A percentile compares a stretch with the other conserved stretches of the same genome.
Evolutionary conservation across 1,140 invertebrate species (phyloP).

Genomic region (Teleopsis dalmanni): DNA sequence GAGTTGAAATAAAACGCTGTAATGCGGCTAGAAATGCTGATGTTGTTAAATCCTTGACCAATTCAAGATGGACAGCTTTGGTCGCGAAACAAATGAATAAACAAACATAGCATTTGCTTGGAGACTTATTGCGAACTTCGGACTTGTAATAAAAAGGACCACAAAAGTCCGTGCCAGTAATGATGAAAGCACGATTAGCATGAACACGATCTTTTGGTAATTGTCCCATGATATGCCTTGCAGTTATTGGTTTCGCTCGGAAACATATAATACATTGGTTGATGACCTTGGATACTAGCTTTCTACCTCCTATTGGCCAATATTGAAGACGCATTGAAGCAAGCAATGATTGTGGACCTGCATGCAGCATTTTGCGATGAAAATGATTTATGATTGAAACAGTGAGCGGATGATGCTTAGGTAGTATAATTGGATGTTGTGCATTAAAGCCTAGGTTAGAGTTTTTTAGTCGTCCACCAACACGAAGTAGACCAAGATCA

Average conservation of each 20-base stretch:
- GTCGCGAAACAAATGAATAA: constrained; percentile 12
- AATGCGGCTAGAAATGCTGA: constrained; percentile 32
- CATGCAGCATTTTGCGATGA: constrained; percentile 12
- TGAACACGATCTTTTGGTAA: constrained; percentile 2
- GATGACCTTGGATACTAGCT: constrained; percentile 2
- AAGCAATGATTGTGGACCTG: constrained; percentile 3
- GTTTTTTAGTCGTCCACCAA: constrained; percentile 23
- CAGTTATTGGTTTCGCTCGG: constrained; percentile 3
- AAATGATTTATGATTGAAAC: neutral
- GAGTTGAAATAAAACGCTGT: constrained; percentile 22
- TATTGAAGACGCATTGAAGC: too few relatives aligned
- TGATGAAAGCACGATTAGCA: neutral
- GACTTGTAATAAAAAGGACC: constrained; percentile 11
- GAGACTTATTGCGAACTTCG: constrained; percentile 4
- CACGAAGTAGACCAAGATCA: constrained; percentile 18
- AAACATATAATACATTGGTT: constrained; percentile 9
- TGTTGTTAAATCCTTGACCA: constrained; percentile 21
- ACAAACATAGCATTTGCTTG: constrained; percentile 8
- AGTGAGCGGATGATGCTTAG: constrained; percentile 6
- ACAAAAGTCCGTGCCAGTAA: constrained; percentile 10
- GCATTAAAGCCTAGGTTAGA: constrained; percentile 11
- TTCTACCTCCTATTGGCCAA: constrained; percentile 10
- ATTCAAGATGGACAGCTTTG: constrained; percentile 6
- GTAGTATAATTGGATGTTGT: constrained; percentile 13
- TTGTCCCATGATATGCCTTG: constrained; percentile 4